A percentile compares a stretch with the other conserved stretches of the same genome.
Conservation (phyloP, 2,888 invertebrate genomes). For the Adelphocoris suturalis region DNA sequence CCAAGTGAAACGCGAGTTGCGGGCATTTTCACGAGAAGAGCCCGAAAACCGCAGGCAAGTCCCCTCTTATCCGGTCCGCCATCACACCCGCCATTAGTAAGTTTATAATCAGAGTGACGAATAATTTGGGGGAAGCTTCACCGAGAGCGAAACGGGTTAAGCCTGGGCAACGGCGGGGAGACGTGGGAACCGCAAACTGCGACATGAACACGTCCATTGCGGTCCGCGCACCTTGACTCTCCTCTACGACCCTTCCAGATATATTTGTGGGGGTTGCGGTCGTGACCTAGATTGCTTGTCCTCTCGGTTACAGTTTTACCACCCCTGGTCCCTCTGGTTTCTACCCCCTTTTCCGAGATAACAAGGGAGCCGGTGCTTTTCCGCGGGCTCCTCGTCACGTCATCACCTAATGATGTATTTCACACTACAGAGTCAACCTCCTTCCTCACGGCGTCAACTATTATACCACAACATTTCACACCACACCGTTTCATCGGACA, state of each 20-base stretch:
- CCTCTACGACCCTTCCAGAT: slow-evolving; percentile 16
- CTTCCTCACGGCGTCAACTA: background rate
- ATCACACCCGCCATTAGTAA: slow-evolving; percentile 45
- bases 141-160: slow-evolving; percentile 1
- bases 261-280: slow-evolving; percentile 64
- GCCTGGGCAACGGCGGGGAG: background rate
- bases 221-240: slow-evolving; percentile 68
- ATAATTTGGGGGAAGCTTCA: slow-evolving; percentile 38
- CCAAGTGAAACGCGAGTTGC: slow-evolving; percentile 4
- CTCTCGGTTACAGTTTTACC: background rate
- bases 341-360: slow-evolving; percentile 49
- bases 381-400: slow-evolving; percentile 67
- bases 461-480: background rate
- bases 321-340: background rate
- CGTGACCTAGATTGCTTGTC: slow-evolving; percentile 66
- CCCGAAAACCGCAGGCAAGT: background rate
- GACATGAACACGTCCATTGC: slow-evolving; percentile 71
- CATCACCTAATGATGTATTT: slow-evolving; percentile 70
- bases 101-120: slow-evolving; percentile 57
- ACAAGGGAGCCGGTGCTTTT: slow-evolving; percentile 60
- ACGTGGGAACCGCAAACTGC: slow-evolving; percentile 61
- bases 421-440: slow-evolving; percentile 43
- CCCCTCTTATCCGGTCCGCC: background rate
- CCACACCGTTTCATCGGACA: too few species aligned
- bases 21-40: slow-evolving; percentile 1